Evolutionary conservation across 2,888 invertebrate genomes (phyloP).

Genomic region (Polydesmus complanatus): DNA sequence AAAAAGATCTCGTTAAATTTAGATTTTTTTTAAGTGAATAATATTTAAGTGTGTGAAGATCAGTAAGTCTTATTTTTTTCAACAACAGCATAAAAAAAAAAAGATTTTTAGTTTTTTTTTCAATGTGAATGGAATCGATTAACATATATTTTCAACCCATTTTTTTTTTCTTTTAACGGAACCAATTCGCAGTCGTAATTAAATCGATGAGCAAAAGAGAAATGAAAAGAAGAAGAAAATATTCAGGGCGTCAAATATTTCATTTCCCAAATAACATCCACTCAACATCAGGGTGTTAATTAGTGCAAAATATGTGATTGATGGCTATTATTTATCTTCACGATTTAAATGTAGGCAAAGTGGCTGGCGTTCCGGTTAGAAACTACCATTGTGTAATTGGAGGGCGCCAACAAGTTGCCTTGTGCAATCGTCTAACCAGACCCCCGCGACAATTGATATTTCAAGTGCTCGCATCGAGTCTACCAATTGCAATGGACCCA

Average conservation of each 20-base stretch:
- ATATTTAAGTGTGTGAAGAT: neutral
- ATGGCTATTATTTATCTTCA: neutral
- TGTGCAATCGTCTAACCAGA: too few relatives aligned
- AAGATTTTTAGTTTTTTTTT: neutral
- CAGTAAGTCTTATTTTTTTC: neutral
- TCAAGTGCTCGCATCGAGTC: too few relatives aligned
- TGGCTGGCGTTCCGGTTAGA: neutral
- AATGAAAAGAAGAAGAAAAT: neutral
- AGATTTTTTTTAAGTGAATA: neutral
- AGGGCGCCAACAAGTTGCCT: too few relatives aligned
- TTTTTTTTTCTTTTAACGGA: neutral
- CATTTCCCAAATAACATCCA: neutral
- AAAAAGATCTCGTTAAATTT: neutral
- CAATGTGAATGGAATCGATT: neutral
- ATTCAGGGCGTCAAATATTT: neutral
- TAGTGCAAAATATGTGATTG: neutral
- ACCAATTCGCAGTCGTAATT: too few relatives aligned
- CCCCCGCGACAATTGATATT: too few relatives aligned
- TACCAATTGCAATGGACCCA: too few relatives aligned
- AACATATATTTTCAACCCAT: neutral
- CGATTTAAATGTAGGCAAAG: neutral
- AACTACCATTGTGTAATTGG: neutral
- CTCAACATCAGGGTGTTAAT: neutral
- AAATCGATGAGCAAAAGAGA: neutral
- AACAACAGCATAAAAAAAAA: too few relatives aligned